Evolutionary conservation across 2,888 invertebrate species (phyloP), one percentile per base, ranked within the genome.

Genomic region (Eupithecia subumbrata): DNA sequence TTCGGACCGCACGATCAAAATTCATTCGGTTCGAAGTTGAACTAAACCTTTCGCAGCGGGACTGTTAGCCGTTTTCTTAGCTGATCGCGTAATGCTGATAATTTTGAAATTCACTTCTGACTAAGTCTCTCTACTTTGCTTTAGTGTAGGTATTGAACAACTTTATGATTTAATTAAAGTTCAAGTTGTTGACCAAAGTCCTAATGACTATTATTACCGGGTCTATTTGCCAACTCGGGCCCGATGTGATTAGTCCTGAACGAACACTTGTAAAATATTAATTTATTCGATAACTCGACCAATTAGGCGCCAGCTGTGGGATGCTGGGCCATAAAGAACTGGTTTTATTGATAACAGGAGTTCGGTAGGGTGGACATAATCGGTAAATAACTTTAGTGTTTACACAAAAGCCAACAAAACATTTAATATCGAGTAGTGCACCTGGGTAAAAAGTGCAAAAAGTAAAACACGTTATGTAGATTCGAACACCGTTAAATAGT

Each of bases 211-310:
- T 56, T 56, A 56, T 56, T 56, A 56, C 56, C n/a, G 56, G 3
- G 22, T 22, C 56, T 63, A 30, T 63, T 63, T 63, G 30, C 16
- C 60, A 25, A 60, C 52, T 52, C 52, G 52, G 52, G 8, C 52
- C 52, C 56, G 11, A 3, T 30, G 16, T 34, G 34, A 64, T 25
- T 25, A 18, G 14, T 34, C 48, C 52, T 60, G 30, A 72, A 69
- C 52, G 34, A 63, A 71, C 16, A 14, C 67, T 70, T 70, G 76
- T 74, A 43, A 73, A 74, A 63, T 70, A 76, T 76, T 72, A 73
- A 74, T 72, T 67, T 25, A 63, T 12, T 69, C 52, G 63, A 72
- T 76, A 72, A 72, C 48, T 66, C 4, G 63, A 66, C 40, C 64
- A 69, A 69, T 52, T n/a, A 69, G 18, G 63, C 34, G 37, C 52